Evolutionary conservation across 2,797 vertebrate species (phyloP), one percentile per base, ranked within the genome.

Genomic region (Vespertilio murinus): DNA sequence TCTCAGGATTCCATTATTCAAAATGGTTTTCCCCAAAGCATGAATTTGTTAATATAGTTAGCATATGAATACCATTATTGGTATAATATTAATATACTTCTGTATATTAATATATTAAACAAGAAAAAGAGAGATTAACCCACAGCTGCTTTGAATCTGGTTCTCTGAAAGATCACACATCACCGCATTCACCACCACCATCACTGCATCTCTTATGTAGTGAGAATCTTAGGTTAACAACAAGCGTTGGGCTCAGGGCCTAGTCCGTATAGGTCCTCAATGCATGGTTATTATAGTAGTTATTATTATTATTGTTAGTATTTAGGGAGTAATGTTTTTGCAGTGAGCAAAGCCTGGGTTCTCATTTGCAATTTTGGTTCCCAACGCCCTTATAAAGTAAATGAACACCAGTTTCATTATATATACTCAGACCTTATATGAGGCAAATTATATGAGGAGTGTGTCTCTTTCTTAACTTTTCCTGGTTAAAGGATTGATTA

Each of bases 101-200:
- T 59, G 7, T 5, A 17, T 40, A 69, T 42, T n/a, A n/a, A n/a
- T n/a, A n/a, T n/a, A n/a, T n/a, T 38, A 69, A 67, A 52, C 20
- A 56, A 65, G 56, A 40, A 78, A 49, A 74, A 16, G 45, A n/a
- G 13, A 56, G 18, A 8, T 13, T 47, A 67, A 14, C 18, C 11
- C 45, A 3, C 0, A 8, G 13, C 8, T 65, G 3, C 9, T 11
- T 11, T 42, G 42, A 56, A 20, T 33, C 30, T 35, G 28, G 20
- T 28, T 71, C 22, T 65, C 25, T 35, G 33, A 45, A 56, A 79
- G 73, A 30, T 47, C n/a, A 42, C 23, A n/a, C 30, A 45, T 20
- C 1, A 3, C 42, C 18, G 5, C 0, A 11, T 6, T 33, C 28
- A 10, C 38, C 4, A 23, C 64, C 0, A 8, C 2, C 17, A 2